Evolutionary conservation across 2,113 vertebrate species (phyloP), one percentile per base, ranked within the genome.

Genomic region (Acanthochromis polyacanthus): DNA sequence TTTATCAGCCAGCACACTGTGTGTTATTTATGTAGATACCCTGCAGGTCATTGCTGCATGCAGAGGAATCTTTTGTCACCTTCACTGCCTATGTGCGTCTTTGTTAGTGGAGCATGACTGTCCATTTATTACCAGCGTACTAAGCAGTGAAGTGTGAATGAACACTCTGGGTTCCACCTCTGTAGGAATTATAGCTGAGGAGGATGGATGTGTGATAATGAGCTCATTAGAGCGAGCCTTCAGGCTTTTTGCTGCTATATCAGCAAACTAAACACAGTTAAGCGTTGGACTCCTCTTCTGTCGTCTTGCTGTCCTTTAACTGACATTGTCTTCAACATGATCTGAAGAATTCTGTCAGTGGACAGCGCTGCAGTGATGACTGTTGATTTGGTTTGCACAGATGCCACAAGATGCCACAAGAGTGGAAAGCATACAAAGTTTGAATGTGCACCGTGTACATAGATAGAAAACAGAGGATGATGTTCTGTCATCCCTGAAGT

Each of bases 191-290:
- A 23, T 0, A 43, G 73, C 67, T 75, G n/a, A 32, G 38, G 19
- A 64, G 72, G 57, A 60, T 20, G 45, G n/a, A 15, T 58, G 51
- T 48, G 67, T 60, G 32, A 36, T 81, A 75, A 89, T 71, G 58
- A 85, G 70, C 74, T 88, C 80, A 73, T 89, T 85, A 88, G 40
- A 55, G 71, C 4, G 23, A 63, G 62, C 16, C 83, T 62, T 61
- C 40, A 17, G 63, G 70, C 53, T 28, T 51, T 38, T 25, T 4
- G 17, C 19, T 0, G 9, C 36, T 77, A 58, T 14, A 25, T 76
- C 61, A 70, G 72, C 38, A 76, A 55, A 77, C 16, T 36, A 23
- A 81, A 68, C 65, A 23, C 19, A 63, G 19, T 9, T 0, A 20
- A 28, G 32, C 17, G 12, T 10, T 30, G 63, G 22, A 50, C 0